A percentile compares a stretch with the other conserved stretches of the same genome.
These are phyloP conservation scores for Hemithea aestivaria DNA, from an alignment of 2,888 invertebrate genomes.

Conservation along the genomic window DNA sequence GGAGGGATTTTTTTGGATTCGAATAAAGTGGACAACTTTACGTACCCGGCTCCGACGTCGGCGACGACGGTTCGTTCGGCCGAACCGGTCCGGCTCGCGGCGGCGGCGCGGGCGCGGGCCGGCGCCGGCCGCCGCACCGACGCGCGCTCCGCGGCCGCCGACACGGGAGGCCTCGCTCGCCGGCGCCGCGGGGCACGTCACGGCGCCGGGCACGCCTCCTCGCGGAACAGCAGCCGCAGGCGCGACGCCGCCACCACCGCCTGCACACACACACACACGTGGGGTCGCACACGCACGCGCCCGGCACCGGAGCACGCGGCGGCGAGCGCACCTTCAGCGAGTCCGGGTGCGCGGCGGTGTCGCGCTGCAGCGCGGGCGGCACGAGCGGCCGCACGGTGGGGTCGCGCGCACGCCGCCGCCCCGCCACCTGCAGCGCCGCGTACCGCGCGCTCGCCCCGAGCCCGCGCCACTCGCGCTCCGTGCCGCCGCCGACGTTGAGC, in stretches of 20 bases:
- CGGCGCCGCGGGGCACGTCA: not conserved
- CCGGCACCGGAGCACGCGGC: not conserved
- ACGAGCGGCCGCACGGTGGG: slow-evolving; percentile 7
- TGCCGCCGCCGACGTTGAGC: slow-evolving; percentile 11
- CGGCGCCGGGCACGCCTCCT: not conserved
- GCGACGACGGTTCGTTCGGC: no score
- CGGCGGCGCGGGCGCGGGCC: no score
- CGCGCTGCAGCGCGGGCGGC: slow-evolving; percentile 15
- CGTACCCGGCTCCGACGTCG: no score
- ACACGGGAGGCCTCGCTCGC: no score
- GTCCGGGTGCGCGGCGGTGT: slow-evolving; percentile 17
- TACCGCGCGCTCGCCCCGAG: slow-evolving; percentile 13
- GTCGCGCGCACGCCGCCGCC: slow-evolving; percentile 8
- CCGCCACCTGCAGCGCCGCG: slow-evolving; percentile 25
- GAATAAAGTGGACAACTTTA: no score
- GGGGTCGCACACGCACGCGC: not conserved
- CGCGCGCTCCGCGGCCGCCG: no score
- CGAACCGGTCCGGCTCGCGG: no score
- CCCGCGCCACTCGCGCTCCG: no score
- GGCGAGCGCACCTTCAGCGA: slow-evolving; percentile 21
- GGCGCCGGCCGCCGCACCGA: no score
- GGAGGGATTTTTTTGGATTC: no score
- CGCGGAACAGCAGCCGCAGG: slow-evolving; percentile 35
- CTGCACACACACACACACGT: slow-evolving; percentile 18
- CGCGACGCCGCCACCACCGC: slow-evolving; percentile 35